Evolutionary conservation across 1,140 invertebrate genomes (phyloP).

Genomic region (Penaeus japonicus): DNA sequence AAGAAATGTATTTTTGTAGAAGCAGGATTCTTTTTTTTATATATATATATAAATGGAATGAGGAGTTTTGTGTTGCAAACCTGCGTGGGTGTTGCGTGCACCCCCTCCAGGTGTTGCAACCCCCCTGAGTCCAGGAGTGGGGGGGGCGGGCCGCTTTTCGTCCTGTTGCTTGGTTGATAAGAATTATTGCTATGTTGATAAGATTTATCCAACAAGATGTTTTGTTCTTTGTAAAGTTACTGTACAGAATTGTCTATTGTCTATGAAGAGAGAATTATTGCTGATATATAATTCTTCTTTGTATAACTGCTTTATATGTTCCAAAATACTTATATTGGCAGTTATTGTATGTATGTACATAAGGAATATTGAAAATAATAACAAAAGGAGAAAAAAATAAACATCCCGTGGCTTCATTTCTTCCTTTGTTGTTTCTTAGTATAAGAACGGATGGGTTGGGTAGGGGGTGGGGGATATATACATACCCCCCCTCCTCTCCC

Average conservation of each 20-base stretch:
- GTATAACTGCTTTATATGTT: slow-evolving; percentile 2
- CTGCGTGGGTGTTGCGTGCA: no score
- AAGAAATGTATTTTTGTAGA: no score
- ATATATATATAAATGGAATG: no score
- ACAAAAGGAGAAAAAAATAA: slow-evolving; percentile 3
- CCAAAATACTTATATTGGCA: neutral
- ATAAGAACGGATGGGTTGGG: neutral
- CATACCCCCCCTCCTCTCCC: no score
- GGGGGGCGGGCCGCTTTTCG: neutral
- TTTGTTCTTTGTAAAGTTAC: slow-evolving; percentile 2
- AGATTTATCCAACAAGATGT: neutral
- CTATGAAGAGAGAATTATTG: slow-evolving; percentile 1
- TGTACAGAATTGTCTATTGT: slow-evolving; percentile 3
- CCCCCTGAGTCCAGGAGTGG: neutral
- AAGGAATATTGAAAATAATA: slow-evolving; percentile 8
- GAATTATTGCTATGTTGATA: slow-evolving; percentile 1
- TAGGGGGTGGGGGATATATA: no score
- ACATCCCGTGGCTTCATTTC: neutral
- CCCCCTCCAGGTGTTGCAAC: neutral
- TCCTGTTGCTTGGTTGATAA: neutral
- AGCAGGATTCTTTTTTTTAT: no score
- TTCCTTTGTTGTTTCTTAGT: neutral
- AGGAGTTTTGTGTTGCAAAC: no score
- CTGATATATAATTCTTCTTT: slow-evolving; percentile 4
- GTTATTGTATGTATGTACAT: slow-evolving; percentile 6